A percentile compares a stretch with the other conserved stretches of the same genome.
These are phyloP conservation scores for Ptyas mucosa DNA, from an alignment of 2,113 vertebrate species.

Conservation along the genomic window DNA sequence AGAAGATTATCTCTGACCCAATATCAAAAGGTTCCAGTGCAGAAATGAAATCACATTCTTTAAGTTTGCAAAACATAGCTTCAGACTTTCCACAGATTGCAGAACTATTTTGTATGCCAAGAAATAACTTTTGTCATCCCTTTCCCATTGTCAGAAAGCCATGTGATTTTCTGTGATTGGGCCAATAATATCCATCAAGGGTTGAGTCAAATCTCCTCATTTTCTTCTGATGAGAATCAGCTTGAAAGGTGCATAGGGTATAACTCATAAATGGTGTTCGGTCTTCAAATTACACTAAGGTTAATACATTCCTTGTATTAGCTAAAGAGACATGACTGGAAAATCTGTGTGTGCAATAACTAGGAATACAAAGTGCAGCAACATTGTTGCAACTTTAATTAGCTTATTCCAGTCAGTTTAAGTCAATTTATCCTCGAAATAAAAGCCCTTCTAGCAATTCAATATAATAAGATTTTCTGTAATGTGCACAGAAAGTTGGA, in stretches of 20 bases:
- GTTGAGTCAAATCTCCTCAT: constrained; percentile 32
- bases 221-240: constrained; percentile 33
- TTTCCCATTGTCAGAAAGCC: constrained; percentile 8
- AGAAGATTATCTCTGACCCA: not conserved
- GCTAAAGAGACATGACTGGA: constrained; percentile 28
- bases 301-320: constrained; percentile 51
- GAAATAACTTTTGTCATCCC: constrained; percentile 35
- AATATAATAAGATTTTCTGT: not conserved
- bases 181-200: constrained; percentile 36
- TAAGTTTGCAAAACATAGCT: constrained; percentile 41
- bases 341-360: constrained; percentile 41
- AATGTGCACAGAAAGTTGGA: not conserved
- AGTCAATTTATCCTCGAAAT: constrained; percentile 9
- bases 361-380: constrained; percentile 2
- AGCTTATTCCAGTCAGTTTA: constrained; percentile 27
- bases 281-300: constrained; percentile 42
- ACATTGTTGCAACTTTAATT: constrained; percentile 2
- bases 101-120: constrained; percentile 36
- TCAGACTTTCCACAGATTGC: constrained; percentile 34
- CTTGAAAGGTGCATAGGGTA: constrained; percentile 12
- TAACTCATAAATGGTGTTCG: constrained; percentile 38
- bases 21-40: constrained; percentile 27
- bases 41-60: constrained; percentile 32
- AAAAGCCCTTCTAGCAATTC: not conserved
- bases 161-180: constrained; percentile 32